Conservation (phyloP, 1,140 invertebrate genomes). For the Cepaea nemoralis region DNA sequence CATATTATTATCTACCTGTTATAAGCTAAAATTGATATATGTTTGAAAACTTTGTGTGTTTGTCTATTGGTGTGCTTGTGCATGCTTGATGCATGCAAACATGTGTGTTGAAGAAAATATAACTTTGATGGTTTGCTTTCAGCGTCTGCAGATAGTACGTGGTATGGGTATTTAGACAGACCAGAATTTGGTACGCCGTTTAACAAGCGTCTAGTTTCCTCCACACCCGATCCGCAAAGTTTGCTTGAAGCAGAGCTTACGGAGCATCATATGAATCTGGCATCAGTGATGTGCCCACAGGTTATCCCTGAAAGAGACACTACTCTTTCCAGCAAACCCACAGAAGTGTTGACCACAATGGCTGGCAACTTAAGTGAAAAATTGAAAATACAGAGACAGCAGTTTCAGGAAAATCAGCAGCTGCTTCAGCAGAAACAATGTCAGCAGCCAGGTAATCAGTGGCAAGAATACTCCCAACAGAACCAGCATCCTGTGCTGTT, state of each 20-base stretch:
- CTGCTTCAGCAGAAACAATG: neutral
- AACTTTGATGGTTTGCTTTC: too few relatives aligned
- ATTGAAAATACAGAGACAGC: neutral
- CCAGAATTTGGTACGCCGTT: slow-evolving; percentile 44
- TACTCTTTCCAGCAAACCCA: neutral
- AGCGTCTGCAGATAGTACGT: neutral
- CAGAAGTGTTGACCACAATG: neutral
- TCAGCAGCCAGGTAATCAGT: neutral
- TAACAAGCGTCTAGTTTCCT: slow-evolving; percentile 55
- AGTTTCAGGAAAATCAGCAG: neutral
- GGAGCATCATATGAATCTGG: neutral
- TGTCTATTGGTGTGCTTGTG: too few relatives aligned
- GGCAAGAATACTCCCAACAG: neutral
- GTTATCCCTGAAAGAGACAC: slow-evolving; percentile 37
- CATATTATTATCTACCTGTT: too few relatives aligned
- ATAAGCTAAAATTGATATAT: too few relatives aligned
- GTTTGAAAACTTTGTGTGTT: too few relatives aligned
- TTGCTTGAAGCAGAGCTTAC: slow-evolving; percentile 6
- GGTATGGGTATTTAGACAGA: too few relatives aligned
- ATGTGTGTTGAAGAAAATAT: too few relatives aligned
- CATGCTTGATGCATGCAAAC: too few relatives aligned
- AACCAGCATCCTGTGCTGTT: neutral
- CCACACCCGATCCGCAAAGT: slow-evolving; percentile 57
- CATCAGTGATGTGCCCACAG: slow-evolving; percentile 4
- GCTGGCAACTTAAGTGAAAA: neutral